phyloP scores from a whole-genome alignment of 1,140 invertebrate genomes.

The Arctopsyche grandis region DNA sequence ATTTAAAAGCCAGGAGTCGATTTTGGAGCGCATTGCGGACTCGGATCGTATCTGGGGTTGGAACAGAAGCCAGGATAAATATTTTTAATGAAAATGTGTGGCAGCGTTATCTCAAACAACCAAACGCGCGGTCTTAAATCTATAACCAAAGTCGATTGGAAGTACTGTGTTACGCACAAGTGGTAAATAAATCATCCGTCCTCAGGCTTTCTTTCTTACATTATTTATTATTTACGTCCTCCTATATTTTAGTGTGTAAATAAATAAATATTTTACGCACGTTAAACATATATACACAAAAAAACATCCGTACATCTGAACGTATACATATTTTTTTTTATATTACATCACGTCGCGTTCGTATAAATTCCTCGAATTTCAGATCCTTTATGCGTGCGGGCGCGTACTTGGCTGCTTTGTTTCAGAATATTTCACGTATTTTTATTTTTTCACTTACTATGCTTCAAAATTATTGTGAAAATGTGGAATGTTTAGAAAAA shows the following conservation, averaged over 20 bases:
- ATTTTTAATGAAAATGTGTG: too few relatives aligned
- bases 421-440: conserved; percentile 14
- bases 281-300: neutral
- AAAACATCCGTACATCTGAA: neutral
- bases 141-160: too few relatives aligned
- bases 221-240: neutral
- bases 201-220: neutral
- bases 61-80: too few relatives aligned
- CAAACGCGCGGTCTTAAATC: too few relatives aligned
- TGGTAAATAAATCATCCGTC: conserved; percentile 16
- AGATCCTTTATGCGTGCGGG: conserved; percentile 1
- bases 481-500: neutral
- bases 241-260: neutral
- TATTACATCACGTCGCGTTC: conserved; percentile 19
- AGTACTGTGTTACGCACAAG: neutral
- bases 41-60: too few relatives aligned
- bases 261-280: neutral
- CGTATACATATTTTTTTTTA: neutral
- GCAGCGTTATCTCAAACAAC: too few relatives aligned
- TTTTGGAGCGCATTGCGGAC: too few relatives aligned
- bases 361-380: conserved; percentile 24
- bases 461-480: neutral
- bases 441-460: neutral
- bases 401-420: neutral
- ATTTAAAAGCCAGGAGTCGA: neutral